Conservation (phyloP, 2,113 vertebrate genomes). For the Chaetops frenatus region DNA sequence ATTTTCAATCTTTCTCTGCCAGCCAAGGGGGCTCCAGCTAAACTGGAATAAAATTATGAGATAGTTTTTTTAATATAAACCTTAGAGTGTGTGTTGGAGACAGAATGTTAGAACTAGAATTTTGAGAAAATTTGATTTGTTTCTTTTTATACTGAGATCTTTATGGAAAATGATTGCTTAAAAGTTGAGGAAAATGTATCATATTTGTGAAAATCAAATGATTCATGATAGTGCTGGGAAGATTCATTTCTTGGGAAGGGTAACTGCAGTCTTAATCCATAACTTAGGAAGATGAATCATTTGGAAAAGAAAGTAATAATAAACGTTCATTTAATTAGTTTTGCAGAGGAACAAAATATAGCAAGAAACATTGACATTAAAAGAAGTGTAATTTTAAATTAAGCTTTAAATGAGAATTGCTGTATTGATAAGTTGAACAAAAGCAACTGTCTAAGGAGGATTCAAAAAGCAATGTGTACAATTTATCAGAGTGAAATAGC, state of each 20-base stretch:
- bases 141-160: background rate
- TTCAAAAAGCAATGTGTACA: constrained; percentile 36
- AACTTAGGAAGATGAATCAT: background rate
- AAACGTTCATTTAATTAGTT: constrained; percentile 23
- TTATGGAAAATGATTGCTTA: background rate
- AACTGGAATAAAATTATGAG: background rate
- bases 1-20: background rate
- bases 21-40: background rate
- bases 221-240: background rate
- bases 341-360: background rate
- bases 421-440: constrained; percentile 53
- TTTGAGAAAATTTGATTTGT: background rate
- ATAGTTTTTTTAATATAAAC: background rate
- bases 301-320: background rate
- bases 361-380: background rate
- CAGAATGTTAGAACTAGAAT: background rate
- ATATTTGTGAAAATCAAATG: background rate
- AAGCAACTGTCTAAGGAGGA: constrained; percentile 10
- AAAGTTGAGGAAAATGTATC: background rate
- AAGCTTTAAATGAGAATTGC: constrained; percentile 33
- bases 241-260: background rate
- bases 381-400: constrained; percentile 24
- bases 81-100: background rate
- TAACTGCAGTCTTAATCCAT: background rate
- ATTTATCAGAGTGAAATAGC: constrained; percentile 35